These are phyloP conservation scores for Pachyrhynchus sulphureomaculatus DNA, from an alignment of 1,140 invertebrate species.

Conservation along the genomic window DNA sequence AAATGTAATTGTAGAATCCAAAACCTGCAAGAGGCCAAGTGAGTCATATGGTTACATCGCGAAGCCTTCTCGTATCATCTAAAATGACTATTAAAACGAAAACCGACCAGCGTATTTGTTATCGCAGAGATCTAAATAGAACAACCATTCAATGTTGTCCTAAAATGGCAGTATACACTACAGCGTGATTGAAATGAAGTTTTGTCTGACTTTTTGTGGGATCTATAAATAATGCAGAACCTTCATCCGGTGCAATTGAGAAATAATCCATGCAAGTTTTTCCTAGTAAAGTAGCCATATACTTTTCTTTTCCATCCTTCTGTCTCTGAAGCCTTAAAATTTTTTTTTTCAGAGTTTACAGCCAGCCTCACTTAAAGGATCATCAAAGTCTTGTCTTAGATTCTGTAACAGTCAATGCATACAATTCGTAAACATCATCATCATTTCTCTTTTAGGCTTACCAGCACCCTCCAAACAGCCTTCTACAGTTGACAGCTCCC, in stretches of 20 bases:
- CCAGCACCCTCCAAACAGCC: conserved; percentile 78
- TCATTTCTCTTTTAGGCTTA: conserved; percentile 65
- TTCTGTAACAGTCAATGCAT: conserved; percentile 55
- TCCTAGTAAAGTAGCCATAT: conserved; percentile 82
- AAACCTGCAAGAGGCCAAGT: too few relatives aligned
- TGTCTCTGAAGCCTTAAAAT: conserved; percentile 55
- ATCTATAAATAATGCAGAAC: conserved; percentile 83
- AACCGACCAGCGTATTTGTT: too few relatives aligned
- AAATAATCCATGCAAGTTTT: conserved; percentile 91
- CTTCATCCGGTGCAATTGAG: conserved; percentile 89
- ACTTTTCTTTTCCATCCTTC: conserved; percentile 55
- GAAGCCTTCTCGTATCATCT: too few relatives aligned
- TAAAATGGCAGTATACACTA: conserved; percentile 76
- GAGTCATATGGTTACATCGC: too few relatives aligned
- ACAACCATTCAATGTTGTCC: conserved; percentile 84
- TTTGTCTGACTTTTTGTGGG: conserved; percentile 87
- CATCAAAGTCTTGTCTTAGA: conserved; percentile 18
- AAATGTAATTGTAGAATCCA: too few relatives aligned
- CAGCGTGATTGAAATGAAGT: conserved; percentile 93
- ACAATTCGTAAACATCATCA: conserved; percentile 78
- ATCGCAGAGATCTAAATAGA: conserved; percentile 84
- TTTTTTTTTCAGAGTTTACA: conserved; percentile 57
- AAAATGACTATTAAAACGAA: too few relatives aligned
- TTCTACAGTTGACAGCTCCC: conserved; percentile 70
- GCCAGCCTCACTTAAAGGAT: conserved; percentile 46